phyloP scores from a whole-genome alignment of 2,888 invertebrate genomes.

The Gryllus longicercus region DNA sequence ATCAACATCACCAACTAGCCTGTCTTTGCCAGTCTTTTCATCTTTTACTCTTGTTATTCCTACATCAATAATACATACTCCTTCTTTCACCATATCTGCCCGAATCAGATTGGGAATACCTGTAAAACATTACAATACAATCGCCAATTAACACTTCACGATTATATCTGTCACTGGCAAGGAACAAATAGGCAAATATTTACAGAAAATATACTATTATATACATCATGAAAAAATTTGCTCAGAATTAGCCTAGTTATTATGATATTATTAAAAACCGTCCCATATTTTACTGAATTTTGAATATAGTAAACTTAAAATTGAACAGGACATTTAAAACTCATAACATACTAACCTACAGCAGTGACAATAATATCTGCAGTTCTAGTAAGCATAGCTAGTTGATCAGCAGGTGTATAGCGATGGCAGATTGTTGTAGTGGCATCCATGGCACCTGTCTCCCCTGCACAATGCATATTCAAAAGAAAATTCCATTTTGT shows the following conservation, averaged over 20 bases:
- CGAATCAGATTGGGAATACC: constrained; percentile 73
- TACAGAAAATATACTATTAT: too few species aligned
- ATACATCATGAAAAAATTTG: too few species aligned
- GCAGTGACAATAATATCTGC: constrained; percentile 79
- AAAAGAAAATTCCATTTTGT: neutral
- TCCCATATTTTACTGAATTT: too few species aligned
- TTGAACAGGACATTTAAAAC: neutral
- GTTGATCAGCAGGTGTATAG: constrained; percentile 74
- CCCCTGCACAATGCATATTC: constrained; percentile 46
- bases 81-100: constrained; percentile 83
- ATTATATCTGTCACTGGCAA: too few species aligned
- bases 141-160: too few species aligned
- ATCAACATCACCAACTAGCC: constrained; percentile 85
- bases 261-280: too few species aligned
- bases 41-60: constrained; percentile 71
- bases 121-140: constrained; percentile 41
- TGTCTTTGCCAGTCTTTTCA: constrained; percentile 58
- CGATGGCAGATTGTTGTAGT: constrained; percentile 89
- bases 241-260: too few species aligned
- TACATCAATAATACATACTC: constrained; percentile 84
- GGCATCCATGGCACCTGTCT: constrained; percentile 68
- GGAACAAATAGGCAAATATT: too few species aligned
- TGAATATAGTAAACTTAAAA: neutral
- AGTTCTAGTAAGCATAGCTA: constrained; percentile 63
- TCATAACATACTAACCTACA: constrained; percentile 54